Base-by-base conservation (phyloP, 1,140 invertebrate genomes). In the Agrypnia vestita region DNA sequence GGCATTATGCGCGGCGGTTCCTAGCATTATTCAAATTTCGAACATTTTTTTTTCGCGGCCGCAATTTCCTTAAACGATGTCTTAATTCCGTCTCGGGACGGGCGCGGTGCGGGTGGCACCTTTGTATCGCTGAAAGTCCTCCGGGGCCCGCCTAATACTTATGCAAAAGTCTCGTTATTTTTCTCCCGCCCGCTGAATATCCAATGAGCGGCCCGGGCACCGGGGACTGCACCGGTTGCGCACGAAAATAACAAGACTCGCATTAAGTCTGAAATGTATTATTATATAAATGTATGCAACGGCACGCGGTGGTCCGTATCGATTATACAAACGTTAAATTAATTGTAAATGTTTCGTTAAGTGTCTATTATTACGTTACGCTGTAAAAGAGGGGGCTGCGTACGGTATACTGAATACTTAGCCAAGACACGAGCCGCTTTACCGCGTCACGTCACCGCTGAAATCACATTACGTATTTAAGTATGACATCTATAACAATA, bases 141-240 rank as follows among this genome's bases (percentile, higher is more conserved):
- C 6, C 25, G 25, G 25, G 25, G 25, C 25, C 76, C 46, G 61
- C 46, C 76, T 73, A 53, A 61, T 59, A 62, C 46, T 51, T 53
- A 64, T 51, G 76, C 46, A 69, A 77, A 44, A 55, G 25, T 53
- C 73, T 75, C 64, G 55, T 78, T 78, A 78, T 71, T 55, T 75
- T 77, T 77, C 59, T 21, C 44, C 44, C 59, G 49, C 64, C 19
- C 62, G 64, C 59, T 44, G 76, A 72, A 78, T 46, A 72, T 61
- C 47, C 17, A 49, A 71, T 59, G 76, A 51, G 64, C 64, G 49
- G 56, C 21, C 47, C 55, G 21, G n/a, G 56, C 15, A n/a, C 19
- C 44, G 15, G 47, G 43, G 46, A 35, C 44, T 77, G 43, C 47
- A 51, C 59, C 55, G 64, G 55, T 49, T 46, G 61, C 25, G 35